Evolutionary conservation across 2,888 invertebrate genomes (phyloP), one percentile per base, ranked within the genome.

Genomic region (Andrena minutula): DNA sequence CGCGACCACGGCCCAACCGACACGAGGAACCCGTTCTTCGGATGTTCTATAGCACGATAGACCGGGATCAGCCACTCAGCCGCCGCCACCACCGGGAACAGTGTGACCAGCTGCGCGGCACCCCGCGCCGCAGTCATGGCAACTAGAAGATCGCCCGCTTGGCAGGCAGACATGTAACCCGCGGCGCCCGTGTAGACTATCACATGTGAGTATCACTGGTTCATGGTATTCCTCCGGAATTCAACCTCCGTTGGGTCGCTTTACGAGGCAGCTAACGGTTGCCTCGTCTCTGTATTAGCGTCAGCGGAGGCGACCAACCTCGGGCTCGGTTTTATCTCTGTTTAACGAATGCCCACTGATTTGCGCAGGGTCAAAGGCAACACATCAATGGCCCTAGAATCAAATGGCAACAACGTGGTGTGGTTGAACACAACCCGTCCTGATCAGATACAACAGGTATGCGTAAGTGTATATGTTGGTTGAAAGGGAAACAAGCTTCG

Each of bases 361-460:
- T 56, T 92, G 89, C 89, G 89, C 91, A 92, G 92, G 91, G 89
- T 88, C 88, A 90, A 89, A 91, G 88, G 89, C 91, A 88, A 89
- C 90, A 86, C 90, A 92, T 93, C 92, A 89, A 93, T 93, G 93
- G 92, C 92, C 91, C 90, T 93, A 90, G 92, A 93, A 91, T 92
- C 93, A 88, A 93, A 93, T 90, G 92, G 93, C 93, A 92, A 89
- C 92, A 92, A 91, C 91, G 92, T 92, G 90, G 90, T 92, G 90
- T 93, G 93, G 93, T 93, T 93, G 88, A 93, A 90, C 90, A 86
- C 92, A 89, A 91, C 91, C 86, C 91, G 90, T 90, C 91, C 92
- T 89, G 92, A 93, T 92, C 93, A 93, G 87, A 91, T 93, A 90
- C 92, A 92, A 91, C 92, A 93, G 93, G 93, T 93, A 92, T 89